Evolutionary conservation across 1,140 invertebrate genomes (phyloP).

Genomic region (Tetragonula clypearis): DNA sequence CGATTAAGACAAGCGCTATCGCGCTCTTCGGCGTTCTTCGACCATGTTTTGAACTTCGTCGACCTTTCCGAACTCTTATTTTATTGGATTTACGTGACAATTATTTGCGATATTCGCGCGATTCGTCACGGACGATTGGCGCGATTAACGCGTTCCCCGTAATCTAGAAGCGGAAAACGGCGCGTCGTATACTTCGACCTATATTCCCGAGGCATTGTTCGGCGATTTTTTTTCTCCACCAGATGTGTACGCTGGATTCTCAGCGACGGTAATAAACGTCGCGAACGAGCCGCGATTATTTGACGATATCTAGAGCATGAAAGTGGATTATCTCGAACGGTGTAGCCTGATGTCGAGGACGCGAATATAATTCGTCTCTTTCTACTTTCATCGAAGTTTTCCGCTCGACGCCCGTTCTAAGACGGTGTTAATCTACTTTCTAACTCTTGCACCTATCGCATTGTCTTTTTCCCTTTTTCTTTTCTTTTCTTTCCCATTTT

Average conservation of each 20-base stretch:
- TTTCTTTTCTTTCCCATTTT: too few relatives aligned
- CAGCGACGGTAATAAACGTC: conserved; percentile 11
- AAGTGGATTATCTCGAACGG: conserved; percentile 56
- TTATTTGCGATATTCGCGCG: conserved; percentile 16
- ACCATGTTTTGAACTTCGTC: neutral
- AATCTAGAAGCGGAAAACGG: neutral
- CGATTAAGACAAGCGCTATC: too few relatives aligned
- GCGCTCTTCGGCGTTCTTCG: too few relatives aligned
- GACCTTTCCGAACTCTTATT: conserved; percentile 16
- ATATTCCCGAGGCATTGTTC: conserved; percentile 20
- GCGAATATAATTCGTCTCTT: conserved; percentile 44
- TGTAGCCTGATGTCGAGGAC: neutral
- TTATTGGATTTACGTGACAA: conserved; percentile 26
- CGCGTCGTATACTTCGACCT: neutral
- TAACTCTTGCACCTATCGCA: conserved; percentile 11
- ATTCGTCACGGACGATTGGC: neutral
- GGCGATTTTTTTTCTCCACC: neutral
- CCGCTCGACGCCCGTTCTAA: neutral
- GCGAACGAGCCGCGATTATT: conserved; percentile 35
- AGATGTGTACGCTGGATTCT: neutral
- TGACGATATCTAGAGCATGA: conserved; percentile 57
- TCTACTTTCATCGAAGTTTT: conserved; percentile 53
- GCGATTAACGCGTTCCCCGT: neutral
- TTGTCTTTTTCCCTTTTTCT: neutral
- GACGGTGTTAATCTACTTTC: conserved; percentile 40